Conservation (phyloP, 2,797 vertebrate genomes). For the Falco peregrinus region DNA sequence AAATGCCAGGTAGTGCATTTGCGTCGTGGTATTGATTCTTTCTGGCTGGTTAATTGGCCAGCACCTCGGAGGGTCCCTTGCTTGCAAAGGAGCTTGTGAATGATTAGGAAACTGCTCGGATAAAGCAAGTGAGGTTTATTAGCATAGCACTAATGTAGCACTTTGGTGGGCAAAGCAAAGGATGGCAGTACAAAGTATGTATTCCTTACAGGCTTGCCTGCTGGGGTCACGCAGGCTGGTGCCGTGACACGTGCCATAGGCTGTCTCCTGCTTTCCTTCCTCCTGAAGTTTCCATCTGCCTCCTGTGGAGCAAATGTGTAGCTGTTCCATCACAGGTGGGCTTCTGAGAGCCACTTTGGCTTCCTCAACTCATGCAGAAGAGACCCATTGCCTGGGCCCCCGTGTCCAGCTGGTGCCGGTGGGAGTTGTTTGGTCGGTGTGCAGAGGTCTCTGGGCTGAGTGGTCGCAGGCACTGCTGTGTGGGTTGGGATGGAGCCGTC, state of each 20-base stretch:
- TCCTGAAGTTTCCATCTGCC: background rate
- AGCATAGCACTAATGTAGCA: background rate
- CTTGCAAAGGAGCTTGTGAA: background rate
- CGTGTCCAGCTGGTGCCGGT: background rate
- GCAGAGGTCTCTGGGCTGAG: background rate
- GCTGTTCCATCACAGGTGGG: background rate
- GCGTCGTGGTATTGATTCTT: background rate
- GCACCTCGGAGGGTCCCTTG: rapidly evolving
- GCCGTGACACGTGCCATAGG: background rate
- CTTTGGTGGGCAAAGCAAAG: background rate
- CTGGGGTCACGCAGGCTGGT: background rate
- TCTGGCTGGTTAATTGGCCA: background rate
- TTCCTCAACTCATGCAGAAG: background rate
- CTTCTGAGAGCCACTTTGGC: background rate
- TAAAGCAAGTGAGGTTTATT: background rate
- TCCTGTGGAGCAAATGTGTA: background rate
- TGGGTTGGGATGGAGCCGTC: background rate
- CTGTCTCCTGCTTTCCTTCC: background rate
- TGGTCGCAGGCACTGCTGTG: background rate
- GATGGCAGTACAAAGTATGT: background rate
- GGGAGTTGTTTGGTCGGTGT: rapidly evolving
- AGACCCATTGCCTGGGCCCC: background rate
- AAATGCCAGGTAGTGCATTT: background rate
- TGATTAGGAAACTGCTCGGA: background rate
- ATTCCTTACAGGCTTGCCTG: background rate